Evolutionary conservation across 2,888 invertebrate species (phyloP), one percentile per base, ranked within the genome.

Genomic region (Eupithecia dodoneata): DNA sequence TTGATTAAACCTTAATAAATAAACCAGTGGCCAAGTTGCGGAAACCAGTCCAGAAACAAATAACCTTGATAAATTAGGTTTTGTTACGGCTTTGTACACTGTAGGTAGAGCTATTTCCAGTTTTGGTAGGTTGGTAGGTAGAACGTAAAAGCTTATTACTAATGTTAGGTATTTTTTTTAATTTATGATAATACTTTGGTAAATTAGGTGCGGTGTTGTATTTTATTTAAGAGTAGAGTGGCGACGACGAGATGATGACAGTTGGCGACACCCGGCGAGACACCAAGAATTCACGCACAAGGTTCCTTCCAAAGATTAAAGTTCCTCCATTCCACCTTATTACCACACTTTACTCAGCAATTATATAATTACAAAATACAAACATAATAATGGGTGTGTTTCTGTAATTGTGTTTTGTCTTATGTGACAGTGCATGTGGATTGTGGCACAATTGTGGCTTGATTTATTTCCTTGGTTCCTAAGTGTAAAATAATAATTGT

Each of bases 251-350:
- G 59, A 30, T 12, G 59, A 59, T 10, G 59, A 63, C 30, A 63
- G 63, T 30, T 69, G 44, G 67, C 67, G 71, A 67, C 74, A 75
- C 74, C 13, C n/a, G 70, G 71, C n/a, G 76, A 75, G 71, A 79
- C 78, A 76, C 41, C 71, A 69, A 79, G 81, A 80, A 80, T 80
- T 77, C 44, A 55, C 45, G 52, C 41, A 72, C 74, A 63, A 63
- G 55, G 30, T 73, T 44, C 69, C 45, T 67, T 69, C 67, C 44
- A n/a, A 69, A 69, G 47, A 70, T 70, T 70, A 70, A 47, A 70
- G 70, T 47, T 47, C 70, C 70, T 49, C 45, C 30, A 70, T 70
- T 70, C 30, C 47, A 70, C 47, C 70, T 70, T 70, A 70, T 70
- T 70, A 70, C 70, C 18, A 49, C 70, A 70, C 70, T 70, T 69